Evolutionary conservation across 2,797 vertebrate species (phyloP).

Genomic region (Siniperca scherzeri): DNA sequence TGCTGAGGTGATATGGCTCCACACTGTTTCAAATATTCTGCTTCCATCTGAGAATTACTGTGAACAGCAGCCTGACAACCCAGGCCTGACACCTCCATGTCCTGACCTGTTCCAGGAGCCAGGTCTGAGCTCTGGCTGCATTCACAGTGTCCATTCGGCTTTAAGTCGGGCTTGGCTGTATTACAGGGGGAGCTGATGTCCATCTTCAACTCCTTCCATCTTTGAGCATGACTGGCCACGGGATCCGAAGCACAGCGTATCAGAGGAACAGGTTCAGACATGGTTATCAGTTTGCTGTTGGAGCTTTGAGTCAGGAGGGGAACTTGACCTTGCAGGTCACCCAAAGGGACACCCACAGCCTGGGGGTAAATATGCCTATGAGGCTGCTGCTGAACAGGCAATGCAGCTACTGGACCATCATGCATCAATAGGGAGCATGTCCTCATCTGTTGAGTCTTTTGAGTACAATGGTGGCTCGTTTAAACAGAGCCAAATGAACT

Average conservation of each 20-base stretch:
- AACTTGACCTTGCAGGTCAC: conserved; percentile 52
- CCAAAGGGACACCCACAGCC: conserved; percentile 44
- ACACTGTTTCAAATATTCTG: conserved; percentile 1
- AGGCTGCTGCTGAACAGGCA: conserved; percentile 42
- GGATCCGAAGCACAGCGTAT: conserved; percentile 6
- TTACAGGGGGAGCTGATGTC: conserved; percentile 27
- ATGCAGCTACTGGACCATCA: conserved; percentile 40
- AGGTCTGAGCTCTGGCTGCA: conserved; percentile 25
- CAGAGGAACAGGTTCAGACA: conserved; percentile 66
- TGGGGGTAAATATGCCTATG: conserved; percentile 40
- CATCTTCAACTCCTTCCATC: conserved; percentile 27
- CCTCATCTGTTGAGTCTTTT: conserved; percentile 23
- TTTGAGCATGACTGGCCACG: conserved; percentile 18
- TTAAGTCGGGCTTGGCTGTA: not conserved
- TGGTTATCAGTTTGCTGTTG: conserved; percentile 20
- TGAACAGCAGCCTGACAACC: conserved; percentile 7
- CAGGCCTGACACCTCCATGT: conserved; percentile 21
- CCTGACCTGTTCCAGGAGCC: conserved; percentile 23
- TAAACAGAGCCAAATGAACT: not conserved
- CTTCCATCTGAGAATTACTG: conserved; percentile 13
- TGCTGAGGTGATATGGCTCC: conserved; percentile 30
- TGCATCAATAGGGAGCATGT: conserved; percentile 41
- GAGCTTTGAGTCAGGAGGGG: conserved; percentile 31
- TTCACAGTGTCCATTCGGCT: conserved; percentile 41
- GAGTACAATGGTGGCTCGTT: not conserved